A percentile compares a stretch with the other conserved stretches of the same genome.
These are phyloP conservation scores for Bombus pascuorum DNA, from an alignment of 1,140 invertebrate genomes.

Conservation along the genomic window DNA sequence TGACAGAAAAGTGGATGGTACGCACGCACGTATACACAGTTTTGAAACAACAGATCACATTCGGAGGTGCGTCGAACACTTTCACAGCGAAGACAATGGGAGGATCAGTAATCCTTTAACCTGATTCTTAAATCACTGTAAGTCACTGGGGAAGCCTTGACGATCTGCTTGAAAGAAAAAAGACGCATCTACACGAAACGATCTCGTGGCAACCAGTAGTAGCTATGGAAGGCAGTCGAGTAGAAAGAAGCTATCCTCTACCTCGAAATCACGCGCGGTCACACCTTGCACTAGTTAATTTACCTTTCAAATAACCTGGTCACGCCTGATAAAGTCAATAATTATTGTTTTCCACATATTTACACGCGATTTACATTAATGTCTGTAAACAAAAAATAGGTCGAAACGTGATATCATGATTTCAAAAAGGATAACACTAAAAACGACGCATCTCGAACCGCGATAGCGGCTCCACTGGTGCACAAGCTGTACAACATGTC, in stretches of 20 bases:
- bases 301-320: not conserved
- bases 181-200: not conserved
- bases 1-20: not conserved
- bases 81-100: not conserved
- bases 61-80: not conserved
- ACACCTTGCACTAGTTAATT: slow-evolving; percentile 10
- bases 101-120: not conserved
- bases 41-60: not conserved
- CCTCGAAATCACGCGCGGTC: slow-evolving; percentile 12
- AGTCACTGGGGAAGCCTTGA: not conserved
- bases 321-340: too few relatives aligned
- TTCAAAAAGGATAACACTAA: not conserved
- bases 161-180: not conserved
- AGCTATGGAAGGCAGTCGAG: slow-evolving; percentile 38
- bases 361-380: not conserved
- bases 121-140: not conserved
- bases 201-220: slow-evolving; percentile 16
- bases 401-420: slow-evolving; percentile 6
- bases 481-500: not conserved
- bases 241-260: slow-evolving; percentile 37
- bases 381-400: slow-evolving; percentile 23
- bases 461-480: slow-evolving; percentile 48
- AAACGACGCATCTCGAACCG: slow-evolving; percentile 23
- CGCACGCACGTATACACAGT: not conserved
- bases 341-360: slow-evolving; percentile 1